Evolutionary conservation across 2,797 vertebrate genomes (phyloP), one percentile per base, ranked within the genome.

Genomic region (Labeo calbasu): DNA sequence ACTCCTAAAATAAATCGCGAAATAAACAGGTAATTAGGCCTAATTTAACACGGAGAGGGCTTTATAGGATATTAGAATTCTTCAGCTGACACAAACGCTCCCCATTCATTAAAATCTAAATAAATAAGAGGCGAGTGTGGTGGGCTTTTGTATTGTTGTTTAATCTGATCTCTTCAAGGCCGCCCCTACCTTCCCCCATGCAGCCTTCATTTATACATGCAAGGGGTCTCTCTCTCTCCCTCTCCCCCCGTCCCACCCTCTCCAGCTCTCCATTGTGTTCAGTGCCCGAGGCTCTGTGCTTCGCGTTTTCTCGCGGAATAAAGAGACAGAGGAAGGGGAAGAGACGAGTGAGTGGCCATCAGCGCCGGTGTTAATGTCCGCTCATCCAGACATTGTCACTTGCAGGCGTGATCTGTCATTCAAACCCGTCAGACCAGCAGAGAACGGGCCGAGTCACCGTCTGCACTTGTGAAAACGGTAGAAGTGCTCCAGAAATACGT

Each of bases 111-210:
- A 63, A 84, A 87, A 85, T 87, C 77, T 81, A 86, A 87, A 84
- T 84, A 85, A 85, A 88, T 78, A 70, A 68, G 50, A 43, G 70
- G 79, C 59, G 78, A 81, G 81, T 70, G 77, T 50, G 82, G 83
- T 66, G 86, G 57, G 78, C 50, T 80, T 46, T 76, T 61, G 86
- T 73, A 76, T 77, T 73, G 79, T 53, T 73, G 72, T 82, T 85
- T 85, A 88, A 84, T 86, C 83, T 83, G 81, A 85, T 88, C 85
- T 85, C 82, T 36, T 86, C 77, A 71, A 81, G 55, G 76, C 76
- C 76, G 79, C 77, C 75, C 65, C 25, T 55, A 76, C 71, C 65
- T 70, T 48, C 77, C 57, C 79, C 72, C 69, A 63, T 23, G 59
- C 51, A 46, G 66, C 40, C 79, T 61, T 71, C 53, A 75, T 75